Conservation (phyloP, 1,140 invertebrate genomes). For the Philotrypesis tridentata region DNA sequence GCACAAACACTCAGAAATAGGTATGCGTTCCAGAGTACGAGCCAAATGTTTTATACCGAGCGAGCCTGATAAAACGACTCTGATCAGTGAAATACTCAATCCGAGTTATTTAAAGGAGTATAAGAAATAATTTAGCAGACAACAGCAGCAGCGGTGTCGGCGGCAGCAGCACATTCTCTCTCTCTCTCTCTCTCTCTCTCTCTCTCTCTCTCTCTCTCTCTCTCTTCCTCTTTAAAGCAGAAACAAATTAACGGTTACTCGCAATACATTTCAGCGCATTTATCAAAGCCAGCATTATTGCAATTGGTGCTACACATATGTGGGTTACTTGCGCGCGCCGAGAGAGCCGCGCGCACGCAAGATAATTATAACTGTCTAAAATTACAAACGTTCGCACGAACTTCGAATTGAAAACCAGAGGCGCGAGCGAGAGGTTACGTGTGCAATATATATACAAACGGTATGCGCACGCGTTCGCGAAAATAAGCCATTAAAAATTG, state of each 20-base stretch:
- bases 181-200: too few species aligned
- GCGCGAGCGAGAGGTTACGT: too few species aligned
- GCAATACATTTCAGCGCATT: not conserved
- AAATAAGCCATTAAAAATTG: slow-evolving; percentile 4
- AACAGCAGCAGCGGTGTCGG: not conserved
- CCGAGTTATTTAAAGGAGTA: not conserved
- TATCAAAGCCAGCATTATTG: not conserved
- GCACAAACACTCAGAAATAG: too few species aligned
- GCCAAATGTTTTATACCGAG: not conserved
- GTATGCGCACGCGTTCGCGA: too few species aligned
- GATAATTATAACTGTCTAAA: not conserved
- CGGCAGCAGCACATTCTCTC: too few species aligned
- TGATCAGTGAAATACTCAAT: not conserved
- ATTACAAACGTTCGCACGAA: not conserved
- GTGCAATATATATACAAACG: too few species aligned
- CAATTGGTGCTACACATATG: not conserved
- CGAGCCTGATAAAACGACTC: not conserved
- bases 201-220: too few species aligned
- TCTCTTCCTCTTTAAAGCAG: too few species aligned
- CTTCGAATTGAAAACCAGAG: not conserved
- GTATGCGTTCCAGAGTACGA: not conserved
- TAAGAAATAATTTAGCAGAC: not conserved
- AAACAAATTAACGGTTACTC: not conserved
- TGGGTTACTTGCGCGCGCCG: not conserved
- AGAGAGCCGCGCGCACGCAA: too few species aligned